phyloP scores from a whole-genome alignment of 2,797 vertebrate genomes.

The Taeniopygia guttata region DNA sequence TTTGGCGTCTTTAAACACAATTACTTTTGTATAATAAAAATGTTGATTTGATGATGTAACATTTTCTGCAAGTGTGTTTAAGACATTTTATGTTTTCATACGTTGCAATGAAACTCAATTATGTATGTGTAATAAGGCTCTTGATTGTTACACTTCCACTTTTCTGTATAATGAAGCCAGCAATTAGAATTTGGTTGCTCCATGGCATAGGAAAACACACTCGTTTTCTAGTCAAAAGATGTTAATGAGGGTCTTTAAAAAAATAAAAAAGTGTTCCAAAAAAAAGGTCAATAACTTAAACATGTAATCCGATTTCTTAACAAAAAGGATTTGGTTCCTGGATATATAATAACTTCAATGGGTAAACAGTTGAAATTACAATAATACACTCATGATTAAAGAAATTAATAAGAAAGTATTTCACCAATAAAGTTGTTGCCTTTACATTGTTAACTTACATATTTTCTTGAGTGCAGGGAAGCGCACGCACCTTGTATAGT shows the following conservation, averaged over 20 bases:
- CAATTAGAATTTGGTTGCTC: slow-evolving; percentile 82
- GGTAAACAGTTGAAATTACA: slow-evolving; percentile 6
- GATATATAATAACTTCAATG: slow-evolving; percentile 51
- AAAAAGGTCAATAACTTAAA: slow-evolving; percentile 76
- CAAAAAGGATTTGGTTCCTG: slow-evolving; percentile 58
- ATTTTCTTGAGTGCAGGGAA: not conserved
- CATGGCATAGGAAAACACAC: slow-evolving; percentile 75
- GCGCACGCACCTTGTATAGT: not conserved
- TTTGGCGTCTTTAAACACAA: slow-evolving; percentile 77
- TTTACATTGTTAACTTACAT: not conserved
- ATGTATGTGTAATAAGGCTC: slow-evolving; percentile 82
- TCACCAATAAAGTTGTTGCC: not conserved
- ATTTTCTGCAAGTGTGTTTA: slow-evolving; percentile 81
- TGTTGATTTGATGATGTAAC: slow-evolving; percentile 79
- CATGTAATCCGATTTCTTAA: slow-evolving; percentile 76
- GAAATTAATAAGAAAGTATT: not conserved
- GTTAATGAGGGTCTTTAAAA: slow-evolving; percentile 70
- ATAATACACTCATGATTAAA: not conserved
- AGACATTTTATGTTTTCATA: slow-evolving; percentile 82
- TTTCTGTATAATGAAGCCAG: slow-evolving; percentile 80
- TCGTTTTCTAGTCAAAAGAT: slow-evolving; percentile 79
- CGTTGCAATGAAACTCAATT: slow-evolving; percentile 82
- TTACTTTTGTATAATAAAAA: slow-evolving; percentile 81
- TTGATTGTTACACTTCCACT: slow-evolving; percentile 82
- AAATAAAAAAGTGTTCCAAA: not conserved